A percentile compares a stretch with the other conserved stretches of the same genome.
Conservation (phyloP, 2,888 invertebrate genomes). For the Lochmaea crataegi region DNA sequence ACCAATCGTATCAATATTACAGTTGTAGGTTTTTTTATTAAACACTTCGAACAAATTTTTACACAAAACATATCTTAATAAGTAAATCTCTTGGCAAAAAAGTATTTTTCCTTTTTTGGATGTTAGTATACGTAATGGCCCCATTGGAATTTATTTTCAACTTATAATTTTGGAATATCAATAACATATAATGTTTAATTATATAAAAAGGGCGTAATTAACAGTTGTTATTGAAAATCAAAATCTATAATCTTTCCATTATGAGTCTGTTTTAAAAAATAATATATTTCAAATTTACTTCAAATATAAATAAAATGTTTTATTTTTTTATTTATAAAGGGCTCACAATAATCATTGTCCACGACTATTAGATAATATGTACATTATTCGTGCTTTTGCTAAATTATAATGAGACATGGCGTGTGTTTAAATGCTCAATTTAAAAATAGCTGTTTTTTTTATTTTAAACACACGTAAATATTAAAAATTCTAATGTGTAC, state of each 20-base stretch:
- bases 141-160: conserved; percentile 24
- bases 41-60: background rate
- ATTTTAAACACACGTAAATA: no score
- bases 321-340: no score
- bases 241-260: background rate
- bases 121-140: conserved; percentile 34
- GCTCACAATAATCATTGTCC: no score
- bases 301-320: no score
- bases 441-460: no score
- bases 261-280: no score
- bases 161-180: background rate
- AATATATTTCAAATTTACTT: no score
- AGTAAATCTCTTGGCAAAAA: background rate
- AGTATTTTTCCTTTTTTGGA: background rate
- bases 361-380: no score
- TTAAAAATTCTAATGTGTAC: no score
- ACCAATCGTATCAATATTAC: background rate
- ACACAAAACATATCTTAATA: background rate
- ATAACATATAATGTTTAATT: background rate
- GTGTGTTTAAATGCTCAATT: no score
- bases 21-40: background rate
- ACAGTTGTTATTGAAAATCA: background rate
- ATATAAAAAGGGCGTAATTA: background rate
- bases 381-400: no score
- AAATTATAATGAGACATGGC: no score